Evolutionary conservation across 2,888 invertebrate genomes (phyloP).

Genomic region (Neoascia interrupta): DNA sequence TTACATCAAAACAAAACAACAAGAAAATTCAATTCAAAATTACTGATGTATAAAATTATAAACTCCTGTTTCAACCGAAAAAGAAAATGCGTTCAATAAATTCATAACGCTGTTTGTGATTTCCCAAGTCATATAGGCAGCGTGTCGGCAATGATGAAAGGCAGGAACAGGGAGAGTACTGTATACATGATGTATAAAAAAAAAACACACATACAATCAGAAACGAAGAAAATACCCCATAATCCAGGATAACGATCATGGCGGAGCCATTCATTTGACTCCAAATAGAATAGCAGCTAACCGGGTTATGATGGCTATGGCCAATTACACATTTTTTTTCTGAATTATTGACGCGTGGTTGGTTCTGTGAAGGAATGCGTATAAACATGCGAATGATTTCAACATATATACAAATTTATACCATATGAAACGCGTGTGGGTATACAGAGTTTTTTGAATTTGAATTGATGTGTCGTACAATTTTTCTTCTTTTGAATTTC

Average conservation of each 20-base stretch:
- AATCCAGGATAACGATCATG: constrained; percentile 60
- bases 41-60: constrained; percentile 65
- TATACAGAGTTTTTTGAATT: no score
- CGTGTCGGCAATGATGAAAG: constrained; percentile 47
- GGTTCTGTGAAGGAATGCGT: constrained; percentile 42
- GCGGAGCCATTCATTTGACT: constrained; percentile 52
- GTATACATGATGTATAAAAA: no score
- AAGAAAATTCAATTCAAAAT: constrained; percentile 60
- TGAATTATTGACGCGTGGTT: constrained; percentile 53
- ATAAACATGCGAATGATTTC: no score
- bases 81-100: constrained; percentile 54
- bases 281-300: constrained; percentile 21
- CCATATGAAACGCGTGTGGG: no score
- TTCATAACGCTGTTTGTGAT: constrained; percentile 55
- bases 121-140: constrained; percentile 34
- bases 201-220: constrained; percentile 19
- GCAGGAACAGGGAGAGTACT: no score
- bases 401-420: no score
- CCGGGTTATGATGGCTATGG: constrained; percentile 53
- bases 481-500: no score
- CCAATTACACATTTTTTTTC: constrained; percentile 58
- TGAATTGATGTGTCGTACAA: no score
- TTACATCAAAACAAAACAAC: no score
- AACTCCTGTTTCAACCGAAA: constrained; percentile 1
- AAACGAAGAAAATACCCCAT: constrained; percentile 32